Conservation (phyloP, 2,888 invertebrate species). For the Galerucella nymphaeae region DNA sequence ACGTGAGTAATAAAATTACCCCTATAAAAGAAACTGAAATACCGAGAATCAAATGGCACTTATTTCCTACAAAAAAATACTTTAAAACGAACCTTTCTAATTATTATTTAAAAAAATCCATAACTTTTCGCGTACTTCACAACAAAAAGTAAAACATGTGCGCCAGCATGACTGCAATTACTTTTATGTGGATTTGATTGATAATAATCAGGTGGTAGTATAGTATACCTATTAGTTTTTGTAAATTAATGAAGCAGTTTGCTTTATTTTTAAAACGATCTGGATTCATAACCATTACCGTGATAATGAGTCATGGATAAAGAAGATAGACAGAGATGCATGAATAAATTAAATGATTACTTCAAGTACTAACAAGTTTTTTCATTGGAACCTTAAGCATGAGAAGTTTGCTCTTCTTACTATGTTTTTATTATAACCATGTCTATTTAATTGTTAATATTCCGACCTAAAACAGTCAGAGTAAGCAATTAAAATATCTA, state of each 20-base stretch:
- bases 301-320: background rate
- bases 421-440: too few relatives aligned
- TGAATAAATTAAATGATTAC: background rate
- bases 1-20: background rate
- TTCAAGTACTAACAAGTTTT: background rate
- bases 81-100: slow-evolving; percentile 1
- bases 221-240: background rate
- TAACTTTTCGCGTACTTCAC: background rate
- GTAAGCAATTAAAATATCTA: too few relatives aligned
- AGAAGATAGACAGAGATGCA: too few relatives aligned
- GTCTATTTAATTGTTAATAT: too few relatives aligned
- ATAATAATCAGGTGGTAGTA: background rate
- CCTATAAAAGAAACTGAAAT: background rate
- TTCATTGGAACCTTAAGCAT: too few relatives aligned
- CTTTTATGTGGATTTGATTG: background rate
- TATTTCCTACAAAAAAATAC: background rate
- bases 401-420: too few relatives aligned
- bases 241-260: background rate
- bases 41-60: background rate
- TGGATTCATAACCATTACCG: background rate
- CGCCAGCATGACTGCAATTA: slow-evolving; percentile 12
- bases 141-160: background rate
- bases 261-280: background rate
- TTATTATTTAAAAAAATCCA: background rate
- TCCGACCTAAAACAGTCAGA: too few relatives aligned